These are phyloP conservation scores for Argyrosomus japonicus DNA, from an alignment of 2,113 vertebrate genomes.

Conservation along the genomic window DNA sequence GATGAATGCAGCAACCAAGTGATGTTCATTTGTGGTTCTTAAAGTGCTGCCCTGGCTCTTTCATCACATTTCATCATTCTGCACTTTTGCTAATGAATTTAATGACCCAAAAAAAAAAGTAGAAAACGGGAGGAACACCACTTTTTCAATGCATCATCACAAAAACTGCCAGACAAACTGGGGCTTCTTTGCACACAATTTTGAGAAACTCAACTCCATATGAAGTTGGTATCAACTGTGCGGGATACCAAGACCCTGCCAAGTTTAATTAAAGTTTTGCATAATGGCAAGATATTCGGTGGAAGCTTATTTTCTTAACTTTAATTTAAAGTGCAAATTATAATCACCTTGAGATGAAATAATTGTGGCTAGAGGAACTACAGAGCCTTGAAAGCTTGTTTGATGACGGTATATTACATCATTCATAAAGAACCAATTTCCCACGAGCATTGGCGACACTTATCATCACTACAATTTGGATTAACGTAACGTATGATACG, in stretches of 20 bases:
- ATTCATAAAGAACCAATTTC: constrained; percentile 58
- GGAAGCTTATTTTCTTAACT: not conserved
- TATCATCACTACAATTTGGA: constrained; percentile 36
- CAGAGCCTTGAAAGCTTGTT: constrained; percentile 65
- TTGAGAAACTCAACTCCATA: constrained; percentile 26
- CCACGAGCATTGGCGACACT: constrained; percentile 46
- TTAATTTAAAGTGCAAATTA: constrained; percentile 19
- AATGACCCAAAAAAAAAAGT: constrained; percentile 79
- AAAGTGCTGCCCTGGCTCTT: constrained; percentile 81
- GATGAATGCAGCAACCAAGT: constrained; percentile 39
- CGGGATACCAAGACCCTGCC: not conserved
- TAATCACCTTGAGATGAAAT: constrained; percentile 46
- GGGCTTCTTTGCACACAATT: constrained; percentile 31
- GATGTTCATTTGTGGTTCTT: constrained; percentile 75
- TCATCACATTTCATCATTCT: constrained; percentile 86
- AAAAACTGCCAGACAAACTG: constrained; percentile 49
- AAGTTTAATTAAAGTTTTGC: constrained; percentile 11
- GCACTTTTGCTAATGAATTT: constrained; percentile 79
- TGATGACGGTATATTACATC: constrained; percentile 70
- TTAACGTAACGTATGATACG: constrained; percentile 30
- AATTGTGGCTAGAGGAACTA: constrained; percentile 72
- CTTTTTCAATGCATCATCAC: constrained; percentile 70
- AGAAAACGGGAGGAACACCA: constrained; percentile 61
- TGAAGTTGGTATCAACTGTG: constrained; percentile 13
- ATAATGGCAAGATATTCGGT: not conserved